Base-by-base conservation (phyloP, 2,888 invertebrate genomes). In the Salticus scenicus region DNA sequence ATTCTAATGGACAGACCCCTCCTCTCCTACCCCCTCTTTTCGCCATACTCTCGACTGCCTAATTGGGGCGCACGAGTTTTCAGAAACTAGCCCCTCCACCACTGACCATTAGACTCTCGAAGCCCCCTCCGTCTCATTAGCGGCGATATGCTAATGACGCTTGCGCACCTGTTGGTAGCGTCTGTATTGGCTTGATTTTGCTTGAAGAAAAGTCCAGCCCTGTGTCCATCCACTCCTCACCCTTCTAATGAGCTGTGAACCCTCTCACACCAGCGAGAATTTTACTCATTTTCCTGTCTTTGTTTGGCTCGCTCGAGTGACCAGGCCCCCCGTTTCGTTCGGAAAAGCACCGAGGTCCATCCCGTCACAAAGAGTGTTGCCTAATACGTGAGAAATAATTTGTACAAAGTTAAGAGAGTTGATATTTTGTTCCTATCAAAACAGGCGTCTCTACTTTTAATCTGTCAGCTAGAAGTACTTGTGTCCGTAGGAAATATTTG, bases 171-270 rank as follows among this genome's bases (percentile, higher is more conserved):
- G 81, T 81, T 81, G 80, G 57, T 14, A 28, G 57, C 12, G 51
- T 27, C 67, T 24, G 17, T 67, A 80, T 74, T 74, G 80, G 80
- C 80, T 75, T 81, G 75, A 81, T 75, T 75, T 64, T 57, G 57
- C 28, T 28, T 67, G 63, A 81, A 81, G 81, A 67, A 42, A 30
- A 63, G 74, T 51, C 41, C 70, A 37, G 31, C 30, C 17, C 17
- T 66, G 51, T 71, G 70, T 67, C 81, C 81, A 81, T 37, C 37
- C 17, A 10, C 12, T 7, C 20, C 20, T 31, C 37, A n/a, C 31
- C 5, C 20, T 37, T 17, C 67, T 37, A 67, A 37, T 67, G 67
- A 57, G 57, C 24, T 17, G 47, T 10, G 12, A 17, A 47, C 12
- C 12, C 37, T 37, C 37, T 47, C 10, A 10, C 37, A 37, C 10